Base-by-base conservation (phyloP, 2,888 invertebrate genomes). In the Gryllus longicercus region DNA sequence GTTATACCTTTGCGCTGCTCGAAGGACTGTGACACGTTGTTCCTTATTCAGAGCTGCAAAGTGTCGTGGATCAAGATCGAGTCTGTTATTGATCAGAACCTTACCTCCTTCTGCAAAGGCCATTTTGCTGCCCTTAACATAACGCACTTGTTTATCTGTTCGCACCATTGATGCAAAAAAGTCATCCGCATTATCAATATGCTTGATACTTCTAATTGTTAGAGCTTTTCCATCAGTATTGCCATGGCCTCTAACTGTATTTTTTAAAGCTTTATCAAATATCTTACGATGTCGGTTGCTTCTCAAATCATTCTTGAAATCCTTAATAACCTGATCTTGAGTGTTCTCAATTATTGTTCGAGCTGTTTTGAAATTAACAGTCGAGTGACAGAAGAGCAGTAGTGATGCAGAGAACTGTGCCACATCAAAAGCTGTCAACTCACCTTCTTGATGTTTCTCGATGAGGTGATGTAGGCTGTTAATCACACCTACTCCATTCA, bases 341-440 rank as follows among this genome's bases (percentile, higher is more conserved):
- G 79, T 51, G 51, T 81, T 80, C 11, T 16, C 21, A 25, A 80
- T 79, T n/a, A 82, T 77, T 16, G 80, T 77, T 38, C 50, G 50
- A 12, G 79, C 81, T 25, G 80, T 79, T 50, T 79, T 80, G 16
- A 80, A 25, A 74, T 81, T 82, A 2, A 81, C 80, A 12, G 76
- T 81, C 0, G 81, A 78, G 16, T 79, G 78, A 5, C 79, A 80
- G 74, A 82, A 80, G 80, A 82, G 81, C 11, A 82, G 50, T 10
- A 81, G 12, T 11, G 82, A 81, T 14, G 81, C 77, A 8, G 80
- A 50, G 21, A 82, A 81, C 79, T 82, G 82, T 75, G 81, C 81
- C 10, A 80, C 63, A 21, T 82, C 82, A 11, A 82, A 74, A 0
- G 51, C 11, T 23, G 79, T 81, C 21, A 82, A 23, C 18, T 75